Evolutionary conservation across 2,888 invertebrate species (phyloP), one percentile per base, ranked within the genome.

Genomic region (Parnassius smintheus): DNA sequence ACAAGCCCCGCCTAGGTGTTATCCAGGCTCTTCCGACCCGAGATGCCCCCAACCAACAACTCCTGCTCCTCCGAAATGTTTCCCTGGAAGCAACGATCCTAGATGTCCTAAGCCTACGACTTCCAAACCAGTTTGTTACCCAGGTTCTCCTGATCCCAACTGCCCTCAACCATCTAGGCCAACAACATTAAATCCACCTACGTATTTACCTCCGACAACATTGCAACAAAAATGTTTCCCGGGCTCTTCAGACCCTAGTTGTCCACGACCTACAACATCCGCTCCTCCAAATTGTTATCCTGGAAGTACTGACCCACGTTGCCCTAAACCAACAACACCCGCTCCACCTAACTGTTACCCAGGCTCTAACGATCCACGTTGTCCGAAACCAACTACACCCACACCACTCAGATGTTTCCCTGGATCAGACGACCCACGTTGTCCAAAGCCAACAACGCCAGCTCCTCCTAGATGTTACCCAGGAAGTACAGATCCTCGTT

Each of bases 271-370:
- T 70, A 64, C 73, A 71, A 68, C 85, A 56, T 78, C 69, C 0
- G 62, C 72, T 1, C 0, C 45, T 65, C 0, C 44, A 68, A 68
- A 65, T 64, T 82, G 83, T 54, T 82, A 81, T 42, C 82, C 83
- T 48, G 83, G 82, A 56, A 81, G 83, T 1, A 70, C 69, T 1
- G 80, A 85, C 12, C 83, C 82, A 2, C 75, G 72, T 25, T 88
- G 88, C 64, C 83, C 78, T 65, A 48, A 48, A 13, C 56, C 56
- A 9, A 49, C 56, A 41, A 48, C 56, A 9, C 56, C 41, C 0
- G 11, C 48, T 10, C 56, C 56, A 4, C 56, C 49, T 0, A 48
- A 35, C 12, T 56, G 56, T 49, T 68, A 48, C 73, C 72, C 3
- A 73, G 75, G 0, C 77, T 25, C 79, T 10, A 66, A 56, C 75